Conservation (phyloP, 1,140 invertebrate species). For the Melitaea cinxia region DNA sequence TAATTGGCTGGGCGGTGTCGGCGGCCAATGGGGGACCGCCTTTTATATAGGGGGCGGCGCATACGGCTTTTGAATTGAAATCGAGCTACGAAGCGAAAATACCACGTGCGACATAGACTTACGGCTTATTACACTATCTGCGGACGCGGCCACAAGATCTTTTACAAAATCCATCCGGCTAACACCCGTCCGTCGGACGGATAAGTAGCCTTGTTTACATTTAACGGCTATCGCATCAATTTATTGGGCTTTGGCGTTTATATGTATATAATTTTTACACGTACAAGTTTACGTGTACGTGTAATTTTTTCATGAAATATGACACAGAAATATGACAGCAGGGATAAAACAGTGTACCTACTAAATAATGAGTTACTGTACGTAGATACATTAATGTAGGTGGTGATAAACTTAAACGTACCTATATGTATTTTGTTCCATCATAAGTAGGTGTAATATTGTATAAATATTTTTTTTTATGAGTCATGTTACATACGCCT, state of each 20-base stretch:
- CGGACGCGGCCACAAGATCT: constrained; percentile 42
- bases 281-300: too few species aligned
- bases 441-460: too few species aligned
- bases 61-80: constrained; percentile 57
- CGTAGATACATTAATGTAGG: too few species aligned
- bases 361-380: too few species aligned
- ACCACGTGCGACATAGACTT: constrained; percentile 62
- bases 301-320: too few species aligned
- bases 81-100: constrained; percentile 73
- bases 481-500: too few species aligned
- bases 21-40: constrained; percentile 60
- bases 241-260: constrained; percentile 11
- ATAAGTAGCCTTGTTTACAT: constrained; percentile 45
- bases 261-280: too few species aligned
- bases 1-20: constrained; percentile 72
- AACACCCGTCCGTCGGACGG: constrained; percentile 40
- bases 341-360: too few species aligned
- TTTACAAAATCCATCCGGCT: constrained; percentile 42
- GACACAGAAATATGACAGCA: too few species aligned
- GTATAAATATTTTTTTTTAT: too few species aligned
- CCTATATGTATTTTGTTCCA: too few species aligned
- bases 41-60: constrained; percentile 60
- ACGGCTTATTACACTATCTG: constrained; percentile 54
- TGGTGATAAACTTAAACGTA: too few species aligned
- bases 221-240: constrained; percentile 33